Evolutionary conservation across 2,888 invertebrate species (phyloP), one percentile per base, ranked within the genome.

Genomic region (Eudemis profundana): DNA sequence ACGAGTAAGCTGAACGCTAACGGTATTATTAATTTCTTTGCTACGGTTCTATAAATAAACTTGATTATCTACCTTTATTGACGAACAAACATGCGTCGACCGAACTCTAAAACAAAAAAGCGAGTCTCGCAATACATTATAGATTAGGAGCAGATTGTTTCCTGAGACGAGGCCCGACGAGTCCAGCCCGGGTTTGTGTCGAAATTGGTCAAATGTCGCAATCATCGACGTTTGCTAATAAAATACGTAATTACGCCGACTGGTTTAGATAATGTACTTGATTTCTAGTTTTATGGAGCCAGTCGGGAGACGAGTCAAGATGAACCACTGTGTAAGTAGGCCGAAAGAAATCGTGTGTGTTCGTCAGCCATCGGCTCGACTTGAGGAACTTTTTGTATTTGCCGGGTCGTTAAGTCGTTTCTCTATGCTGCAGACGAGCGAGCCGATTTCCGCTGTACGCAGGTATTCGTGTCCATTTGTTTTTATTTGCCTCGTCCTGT

Each of bases 261-360:
- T 60, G 53, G 65, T 60, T 65, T 44, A 2, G 38, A 51, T 57
- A 63, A 63, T 51, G 57, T 51, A 46, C 61, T 53, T 63, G 57
- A 51, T 64, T 64, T 64, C 64, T 59, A 63, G 50, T 64, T 64
- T 64, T 51, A 64, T 64, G 63, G 63, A 42, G 5, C 62, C 38
- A 17, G 27, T 47, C 14, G 61, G 53, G 36, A 44, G 61, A 50
- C 53, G 57, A 23, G 12, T 23, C 51, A 5, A 62, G 62, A 62
- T 42, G 62, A 40, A 46, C 36, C 29, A 49, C 56, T 29, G 44
- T 49, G 46, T 19, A 51, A 54, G 50, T 50, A 36, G 50, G 44
- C 57, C 57, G 64, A 23, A 29, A 44, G 36, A 53, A 36, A 57
- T n/a, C 63, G 3, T 42, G 29, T 23, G 17, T 33, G 50, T 50